These are phyloP conservation scores for Azorinus chamasolen DNA, from an alignment of 2,888 invertebrate species.

Conservation along the genomic window DNA sequence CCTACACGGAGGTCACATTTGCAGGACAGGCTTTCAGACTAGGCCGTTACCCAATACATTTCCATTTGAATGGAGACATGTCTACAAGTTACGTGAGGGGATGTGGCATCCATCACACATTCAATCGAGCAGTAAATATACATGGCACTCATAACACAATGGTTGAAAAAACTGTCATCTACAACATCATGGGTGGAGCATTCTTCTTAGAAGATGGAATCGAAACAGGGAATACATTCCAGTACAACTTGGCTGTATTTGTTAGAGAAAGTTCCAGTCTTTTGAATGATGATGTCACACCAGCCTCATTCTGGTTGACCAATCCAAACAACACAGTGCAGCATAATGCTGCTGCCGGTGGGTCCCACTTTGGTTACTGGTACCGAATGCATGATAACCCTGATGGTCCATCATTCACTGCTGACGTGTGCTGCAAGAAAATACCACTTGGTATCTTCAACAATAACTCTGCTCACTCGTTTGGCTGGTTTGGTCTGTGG, in stretches of 20 bases:
- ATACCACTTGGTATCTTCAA: slow-evolving; percentile 75
- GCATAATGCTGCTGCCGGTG: slow-evolving; percentile 83
- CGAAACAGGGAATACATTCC: slow-evolving; percentile 80
- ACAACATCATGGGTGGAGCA: slow-evolving; percentile 84
- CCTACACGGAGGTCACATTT: slow-evolving; percentile 78
- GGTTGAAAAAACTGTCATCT: slow-evolving; percentile 79
- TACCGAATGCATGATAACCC: slow-evolving; percentile 83
- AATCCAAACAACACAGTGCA: slow-evolving; percentile 83
- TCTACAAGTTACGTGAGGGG: slow-evolving; percentile 79
- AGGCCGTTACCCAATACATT: slow-evolving; percentile 84
- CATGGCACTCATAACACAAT: slow-evolving; percentile 80
- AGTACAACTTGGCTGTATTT: slow-evolving; percentile 82
- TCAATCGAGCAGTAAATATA: slow-evolving; percentile 84
- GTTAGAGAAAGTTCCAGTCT: slow-evolving; percentile 81
- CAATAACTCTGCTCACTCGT: slow-evolving; percentile 84
- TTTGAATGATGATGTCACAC: slow-evolving; percentile 85
- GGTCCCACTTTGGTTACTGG: slow-evolving; percentile 85
- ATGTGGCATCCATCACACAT: slow-evolving; percentile 79
- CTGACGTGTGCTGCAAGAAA: slow-evolving; percentile 75
- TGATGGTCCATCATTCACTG: slow-evolving; percentile 81
- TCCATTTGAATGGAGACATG: slow-evolving; percentile 83
- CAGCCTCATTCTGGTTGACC: slow-evolving; percentile 85
- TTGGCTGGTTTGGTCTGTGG: slow-evolving; percentile 85
- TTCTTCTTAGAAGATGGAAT: slow-evolving; percentile 85
- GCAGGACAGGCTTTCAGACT: slow-evolving; percentile 84